Evolutionary conservation across 2,113 vertebrate species (phyloP).

Genomic region (Spea bombifrons): DNA sequence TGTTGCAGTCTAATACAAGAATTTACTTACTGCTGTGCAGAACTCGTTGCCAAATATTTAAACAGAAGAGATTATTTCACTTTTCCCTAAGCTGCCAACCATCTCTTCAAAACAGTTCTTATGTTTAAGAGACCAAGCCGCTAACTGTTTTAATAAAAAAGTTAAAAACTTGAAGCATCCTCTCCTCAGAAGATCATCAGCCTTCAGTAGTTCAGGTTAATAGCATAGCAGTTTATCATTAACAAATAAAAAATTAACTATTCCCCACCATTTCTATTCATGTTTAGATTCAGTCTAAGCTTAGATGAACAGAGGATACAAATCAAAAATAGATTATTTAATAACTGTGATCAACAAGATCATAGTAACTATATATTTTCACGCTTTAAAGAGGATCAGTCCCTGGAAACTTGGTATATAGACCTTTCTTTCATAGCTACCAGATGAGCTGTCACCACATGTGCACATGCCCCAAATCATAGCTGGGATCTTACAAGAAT

Average conservation of each 20-base stretch:
- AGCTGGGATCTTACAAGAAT: no score
- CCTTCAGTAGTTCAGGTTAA: slow-evolving; percentile 21
- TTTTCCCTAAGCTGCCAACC: slow-evolving; percentile 30
- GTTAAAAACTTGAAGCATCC: neutral
- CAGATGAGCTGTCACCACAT: no score
- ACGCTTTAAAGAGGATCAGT: no score
- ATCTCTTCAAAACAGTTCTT: slow-evolving; percentile 37
- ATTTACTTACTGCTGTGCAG: slow-evolving; percentile 29
- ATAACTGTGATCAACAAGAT: slow-evolving; percentile 9
- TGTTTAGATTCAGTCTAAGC: slow-evolving; percentile 8
- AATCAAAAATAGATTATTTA: neutral
- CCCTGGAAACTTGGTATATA: no score
- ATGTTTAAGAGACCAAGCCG: slow-evolving; percentile 24
- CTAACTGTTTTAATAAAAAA: slow-evolving; percentile 27
- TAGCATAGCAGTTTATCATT: slow-evolving; percentile 12
- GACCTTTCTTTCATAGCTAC: no score
- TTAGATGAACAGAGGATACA: neutral
- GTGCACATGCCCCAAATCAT: no score
- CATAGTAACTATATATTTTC: no score
- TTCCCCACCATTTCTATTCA: slow-evolving; percentile 5
- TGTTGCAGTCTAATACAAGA: slow-evolving; percentile 16
- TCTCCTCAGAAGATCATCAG: slow-evolving; percentile 9
- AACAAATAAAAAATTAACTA: neutral
- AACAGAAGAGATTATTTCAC: slow-evolving; percentile 33
- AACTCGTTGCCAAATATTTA: slow-evolving; percentile 31